phyloP scores from a whole-genome alignment of 1,140 invertebrate species.

The Bombus confusus region DNA sequence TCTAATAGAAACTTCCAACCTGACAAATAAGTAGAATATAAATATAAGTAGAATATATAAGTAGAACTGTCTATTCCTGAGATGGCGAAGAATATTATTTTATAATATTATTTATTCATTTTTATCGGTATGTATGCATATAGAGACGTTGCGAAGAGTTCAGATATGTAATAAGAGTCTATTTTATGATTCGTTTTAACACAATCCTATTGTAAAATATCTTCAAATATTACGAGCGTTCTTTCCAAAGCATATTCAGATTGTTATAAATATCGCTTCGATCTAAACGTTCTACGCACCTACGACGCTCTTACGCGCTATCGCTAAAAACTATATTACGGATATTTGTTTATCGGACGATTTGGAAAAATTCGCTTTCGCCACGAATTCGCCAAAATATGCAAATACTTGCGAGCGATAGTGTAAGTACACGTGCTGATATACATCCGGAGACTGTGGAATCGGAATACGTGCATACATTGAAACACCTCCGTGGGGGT shows the following conservation, averaged over 20 bases:
- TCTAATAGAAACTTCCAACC: too few relatives aligned
- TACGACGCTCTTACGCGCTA: too few relatives aligned
- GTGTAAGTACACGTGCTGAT: not conserved
- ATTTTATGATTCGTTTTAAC: not conserved
- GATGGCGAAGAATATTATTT: too few relatives aligned
- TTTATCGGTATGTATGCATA: not conserved
- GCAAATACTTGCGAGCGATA: not conserved
- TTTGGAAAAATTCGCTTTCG: too few relatives aligned
- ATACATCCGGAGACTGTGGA: not conserved
- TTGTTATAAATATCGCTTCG: not conserved
- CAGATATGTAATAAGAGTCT: rapidly evolving
- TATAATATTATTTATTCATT: not conserved
- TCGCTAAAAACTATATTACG: not conserved
- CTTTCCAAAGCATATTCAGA: not conserved
- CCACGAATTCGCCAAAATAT: not conserved
- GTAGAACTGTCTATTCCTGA: not conserved
- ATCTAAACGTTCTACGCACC: not conserved
- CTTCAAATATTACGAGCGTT: not conserved
- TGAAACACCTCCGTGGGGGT: constrained; percentile 56
- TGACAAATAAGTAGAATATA: not conserved
- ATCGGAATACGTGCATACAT: constrained; percentile 36
- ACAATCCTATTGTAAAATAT: not conserved
- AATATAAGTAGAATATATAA: too few relatives aligned
- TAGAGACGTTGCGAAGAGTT: not conserved
- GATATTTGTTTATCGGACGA: too few relatives aligned